Conservation (phyloP, 2,888 invertebrate genomes). For the Diploptera punctata region DNA sequence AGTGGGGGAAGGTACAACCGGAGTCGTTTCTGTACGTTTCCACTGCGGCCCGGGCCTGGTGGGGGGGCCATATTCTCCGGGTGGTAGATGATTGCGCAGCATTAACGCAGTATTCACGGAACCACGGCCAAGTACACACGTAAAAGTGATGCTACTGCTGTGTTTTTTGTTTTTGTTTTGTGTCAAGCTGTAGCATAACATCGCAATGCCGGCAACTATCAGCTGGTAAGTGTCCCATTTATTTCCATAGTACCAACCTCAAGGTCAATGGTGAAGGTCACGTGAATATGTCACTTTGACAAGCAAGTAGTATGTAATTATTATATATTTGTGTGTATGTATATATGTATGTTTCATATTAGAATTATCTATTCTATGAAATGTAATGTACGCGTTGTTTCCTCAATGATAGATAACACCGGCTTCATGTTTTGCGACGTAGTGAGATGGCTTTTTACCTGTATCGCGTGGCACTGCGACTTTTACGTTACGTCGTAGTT, state of each 20-base stretch:
- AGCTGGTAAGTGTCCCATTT: not conserved
- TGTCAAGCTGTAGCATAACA: not conserved
- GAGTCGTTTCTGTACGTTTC: conserved; percentile 22
- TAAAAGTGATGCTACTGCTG: not conserved
- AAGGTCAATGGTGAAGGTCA: conserved; percentile 7
- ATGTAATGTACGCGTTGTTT: too few relatives aligned
- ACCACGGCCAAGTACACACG: conserved; percentile 5
- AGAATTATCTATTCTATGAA: too few relatives aligned
- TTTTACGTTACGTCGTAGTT: too few relatives aligned
- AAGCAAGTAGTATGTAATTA: too few relatives aligned
- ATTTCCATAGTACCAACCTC: not conserved
- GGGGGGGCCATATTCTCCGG: not conserved
- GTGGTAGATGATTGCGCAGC: conserved; percentile 9
- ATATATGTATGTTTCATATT: too few relatives aligned
- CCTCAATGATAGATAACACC: too few relatives aligned
- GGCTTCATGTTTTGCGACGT: not conserved
- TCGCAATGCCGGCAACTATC: not conserved
- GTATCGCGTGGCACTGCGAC: not conserved
- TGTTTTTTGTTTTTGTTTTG: not conserved
- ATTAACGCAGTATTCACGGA: conserved; percentile 3
- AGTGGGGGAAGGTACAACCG: not conserved
- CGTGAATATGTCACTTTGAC: too few relatives aligned
- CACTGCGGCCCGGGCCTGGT: conserved; percentile 13
- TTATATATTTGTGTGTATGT: not conserved
- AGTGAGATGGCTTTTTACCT: not conserved